Percentiles rank a stretch among this genome's conserved stretches.
phyloP scores from a whole-genome alignment of 1,140 invertebrate genomes.

The Ostrea denselamellosa region DNA sequence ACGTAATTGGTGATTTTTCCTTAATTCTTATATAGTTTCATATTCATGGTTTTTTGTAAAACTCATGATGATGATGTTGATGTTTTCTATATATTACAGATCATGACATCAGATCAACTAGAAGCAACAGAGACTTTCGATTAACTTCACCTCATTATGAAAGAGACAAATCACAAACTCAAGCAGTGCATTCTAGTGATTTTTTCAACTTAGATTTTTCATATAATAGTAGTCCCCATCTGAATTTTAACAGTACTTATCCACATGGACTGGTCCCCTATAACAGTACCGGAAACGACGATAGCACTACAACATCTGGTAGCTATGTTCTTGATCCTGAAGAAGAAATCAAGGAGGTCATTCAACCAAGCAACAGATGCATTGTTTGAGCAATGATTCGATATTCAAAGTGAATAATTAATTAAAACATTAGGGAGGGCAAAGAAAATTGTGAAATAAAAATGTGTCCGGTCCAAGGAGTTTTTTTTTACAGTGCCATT shows the following conservation, averaged over 20 bases:
- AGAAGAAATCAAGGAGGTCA: slow-evolving; percentile 43
- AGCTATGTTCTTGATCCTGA: slow-evolving; percentile 48
- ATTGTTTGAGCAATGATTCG: slow-evolving; percentile 40
- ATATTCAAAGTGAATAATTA: slow-evolving; percentile 34
- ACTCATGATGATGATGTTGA: background rate
- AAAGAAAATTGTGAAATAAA: slow-evolving; percentile 2
- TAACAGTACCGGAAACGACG: slow-evolving; percentile 32
- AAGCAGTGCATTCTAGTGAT: background rate
- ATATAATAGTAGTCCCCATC: background rate
- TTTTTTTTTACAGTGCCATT: background rate
- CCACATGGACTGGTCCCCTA: slow-evolving; percentile 6
- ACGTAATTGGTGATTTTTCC: too few relatives aligned
- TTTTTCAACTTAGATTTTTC: slow-evolving; percentile 30
- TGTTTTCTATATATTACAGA: background rate
- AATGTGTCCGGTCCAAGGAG: background rate
- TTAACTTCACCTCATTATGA: background rate
- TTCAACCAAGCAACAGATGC: slow-evolving; percentile 45
- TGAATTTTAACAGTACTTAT: background rate
- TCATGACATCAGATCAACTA: background rate
- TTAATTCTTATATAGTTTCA: too few relatives aligned
- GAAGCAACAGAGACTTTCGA: background rate
- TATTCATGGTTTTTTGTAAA: too few relatives aligned
- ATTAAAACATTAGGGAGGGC: background rate
- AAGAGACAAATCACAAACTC: background rate
- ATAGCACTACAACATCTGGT: slow-evolving; percentile 49